Evolutionary conservation across 2,113 vertebrate genomes (phyloP).

Genomic region (Melanocharis versteri): DNA sequence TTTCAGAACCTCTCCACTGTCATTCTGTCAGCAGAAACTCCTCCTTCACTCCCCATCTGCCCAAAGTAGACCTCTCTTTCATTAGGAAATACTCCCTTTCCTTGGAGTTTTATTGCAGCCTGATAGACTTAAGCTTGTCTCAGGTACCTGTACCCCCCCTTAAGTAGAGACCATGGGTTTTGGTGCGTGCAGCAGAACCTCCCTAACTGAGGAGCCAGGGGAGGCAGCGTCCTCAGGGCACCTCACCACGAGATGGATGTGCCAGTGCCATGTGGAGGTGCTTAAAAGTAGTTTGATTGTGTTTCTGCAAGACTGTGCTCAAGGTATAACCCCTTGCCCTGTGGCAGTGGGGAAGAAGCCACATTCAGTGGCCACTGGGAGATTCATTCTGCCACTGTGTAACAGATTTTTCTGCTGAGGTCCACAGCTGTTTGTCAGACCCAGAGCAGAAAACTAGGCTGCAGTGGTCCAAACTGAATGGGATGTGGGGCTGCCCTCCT

Average conservation of each 20-base stretch:
- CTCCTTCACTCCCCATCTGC: background rate
- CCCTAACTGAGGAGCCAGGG: background rate
- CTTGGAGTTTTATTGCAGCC: background rate
- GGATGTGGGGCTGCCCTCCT: background rate
- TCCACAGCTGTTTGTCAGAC: background rate
- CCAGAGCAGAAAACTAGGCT: background rate
- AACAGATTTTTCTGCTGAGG: background rate
- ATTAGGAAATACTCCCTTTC: background rate
- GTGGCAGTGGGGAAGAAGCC: background rate
- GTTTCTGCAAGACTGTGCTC: background rate
- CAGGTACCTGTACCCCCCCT: background rate
- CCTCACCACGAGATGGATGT: accelerated
- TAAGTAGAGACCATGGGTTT: background rate
- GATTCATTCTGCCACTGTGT: background rate
- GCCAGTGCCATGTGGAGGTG: background rate
- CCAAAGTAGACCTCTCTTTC: background rate
- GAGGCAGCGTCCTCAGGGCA: background rate
- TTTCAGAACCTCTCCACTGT: background rate
- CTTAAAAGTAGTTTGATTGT: background rate
- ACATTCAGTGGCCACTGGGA: background rate
- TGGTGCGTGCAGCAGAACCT: background rate
- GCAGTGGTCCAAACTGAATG: background rate
- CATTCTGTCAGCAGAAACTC: background rate
- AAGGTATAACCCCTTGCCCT: background rate
- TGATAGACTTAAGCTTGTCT: background rate